Evolutionary conservation across 2,113 vertebrate genomes (phyloP).

Genomic region (Amia ocellicauda): DNA sequence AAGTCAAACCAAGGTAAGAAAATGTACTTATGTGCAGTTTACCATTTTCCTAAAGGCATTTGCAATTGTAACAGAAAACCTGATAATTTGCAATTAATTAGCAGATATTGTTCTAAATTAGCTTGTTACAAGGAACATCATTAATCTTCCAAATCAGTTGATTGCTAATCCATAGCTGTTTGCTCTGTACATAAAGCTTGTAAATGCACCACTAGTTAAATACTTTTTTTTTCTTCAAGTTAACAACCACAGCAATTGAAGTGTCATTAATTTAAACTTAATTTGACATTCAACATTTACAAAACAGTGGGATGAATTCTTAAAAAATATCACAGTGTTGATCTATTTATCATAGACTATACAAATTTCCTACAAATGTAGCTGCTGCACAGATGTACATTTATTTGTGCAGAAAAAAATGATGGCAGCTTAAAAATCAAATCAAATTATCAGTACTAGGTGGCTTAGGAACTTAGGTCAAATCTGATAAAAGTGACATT

Average conservation of each 20-base stretch:
- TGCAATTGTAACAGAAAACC: constrained; percentile 71
- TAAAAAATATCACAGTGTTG: constrained; percentile 31
- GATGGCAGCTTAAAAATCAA: background rate
- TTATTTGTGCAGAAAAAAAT: background rate
- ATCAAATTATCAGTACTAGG: too few species aligned
- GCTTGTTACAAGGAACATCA: constrained; percentile 83
- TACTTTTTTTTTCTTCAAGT: constrained; percentile 39
- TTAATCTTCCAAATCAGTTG: constrained; percentile 89
- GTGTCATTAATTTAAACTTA: constrained; percentile 74
- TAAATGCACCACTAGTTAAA: constrained; percentile 66
- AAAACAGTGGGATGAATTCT: constrained; percentile 64
- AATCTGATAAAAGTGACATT: too few species aligned
- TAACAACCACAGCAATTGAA: constrained; percentile 66
- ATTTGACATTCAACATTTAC: constrained; percentile 75
- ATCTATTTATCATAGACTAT: background rate
- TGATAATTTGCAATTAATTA: constrained; percentile 97
- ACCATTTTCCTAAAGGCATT: constrained; percentile 67
- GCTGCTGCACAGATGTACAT: background rate
- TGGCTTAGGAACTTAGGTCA: too few species aligned
- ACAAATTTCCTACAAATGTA: background rate
- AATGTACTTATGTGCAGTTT: constrained; percentile 12
- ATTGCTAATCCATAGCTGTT: constrained; percentile 92
- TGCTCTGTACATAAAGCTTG: constrained; percentile 68
- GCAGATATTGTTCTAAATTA: constrained; percentile 97
- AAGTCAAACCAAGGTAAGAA: constrained; percentile 58